Evolutionary conservation across 1,140 invertebrate species (phyloP).

Genomic region (Scaptomyza graminum): DNA sequence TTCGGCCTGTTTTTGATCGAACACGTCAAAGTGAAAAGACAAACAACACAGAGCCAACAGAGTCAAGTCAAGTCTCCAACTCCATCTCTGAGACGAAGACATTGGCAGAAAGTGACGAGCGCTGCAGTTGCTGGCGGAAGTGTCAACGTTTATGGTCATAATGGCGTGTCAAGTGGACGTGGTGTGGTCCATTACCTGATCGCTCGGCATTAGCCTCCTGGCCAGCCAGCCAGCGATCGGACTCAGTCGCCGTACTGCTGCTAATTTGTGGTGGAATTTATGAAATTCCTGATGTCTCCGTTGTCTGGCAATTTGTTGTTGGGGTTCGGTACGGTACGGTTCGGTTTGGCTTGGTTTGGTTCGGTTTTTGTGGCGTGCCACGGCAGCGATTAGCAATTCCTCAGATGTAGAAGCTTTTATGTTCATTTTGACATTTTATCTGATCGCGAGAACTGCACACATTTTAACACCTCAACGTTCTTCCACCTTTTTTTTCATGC

Average conservation of each 20-base stretch:
- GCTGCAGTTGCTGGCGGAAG: conserved; percentile 58
- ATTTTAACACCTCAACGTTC: conserved; percentile 75
- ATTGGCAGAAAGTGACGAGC: conserved; percentile 29
- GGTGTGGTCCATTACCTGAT: conserved; percentile 75
- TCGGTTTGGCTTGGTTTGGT: conserved; percentile 9
- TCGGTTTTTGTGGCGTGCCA: conserved; percentile 26
- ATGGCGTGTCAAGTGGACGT: conserved; percentile 69
- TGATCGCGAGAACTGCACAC: conserved; percentile 83
- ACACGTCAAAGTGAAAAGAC: conserved; percentile 46
- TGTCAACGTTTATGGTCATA: conserved; percentile 82
- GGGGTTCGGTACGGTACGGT: conserved; percentile 19
- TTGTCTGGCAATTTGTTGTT: conserved; percentile 71
- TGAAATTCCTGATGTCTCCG: conserved; percentile 60
- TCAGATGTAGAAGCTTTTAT: conserved; percentile 84
- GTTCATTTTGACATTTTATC: conserved; percentile 84
- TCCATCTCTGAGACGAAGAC: conserved; percentile 12
- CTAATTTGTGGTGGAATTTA: conserved; percentile 76
- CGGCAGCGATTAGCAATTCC: conserved; percentile 81
- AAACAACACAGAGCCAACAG: conserved; percentile 10
- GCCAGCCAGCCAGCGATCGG: conserved; percentile 2
- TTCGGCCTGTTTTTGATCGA: conserved; percentile 77
- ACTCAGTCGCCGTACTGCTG: conserved; percentile 34
- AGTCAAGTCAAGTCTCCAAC: not conserved
- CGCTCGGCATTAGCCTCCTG: not conserved
- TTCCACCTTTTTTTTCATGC: conserved; percentile 20